Percentiles rank a stretch among this genome's conserved stretches.
These are phyloP conservation scores for Morpho helenor DNA, from an alignment of 2,888 invertebrate species.

Conservation along the genomic window DNA sequence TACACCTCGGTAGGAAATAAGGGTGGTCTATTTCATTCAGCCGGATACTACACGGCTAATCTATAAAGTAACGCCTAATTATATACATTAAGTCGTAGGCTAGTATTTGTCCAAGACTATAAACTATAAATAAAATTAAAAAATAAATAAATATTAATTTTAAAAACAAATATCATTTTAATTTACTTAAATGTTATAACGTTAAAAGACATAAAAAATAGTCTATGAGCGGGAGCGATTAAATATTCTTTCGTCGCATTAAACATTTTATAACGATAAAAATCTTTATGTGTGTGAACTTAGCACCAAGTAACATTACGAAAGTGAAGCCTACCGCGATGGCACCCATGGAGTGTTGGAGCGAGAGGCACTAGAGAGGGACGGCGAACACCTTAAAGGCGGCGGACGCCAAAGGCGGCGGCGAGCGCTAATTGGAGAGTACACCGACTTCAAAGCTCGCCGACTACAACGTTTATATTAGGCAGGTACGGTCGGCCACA, in stretches of 20 bases:
- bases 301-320: constrained; percentile 17
- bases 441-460: constrained; percentile 68
- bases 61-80: no score
- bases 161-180: no score
- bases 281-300: constrained; percentile 26
- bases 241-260: constrained; percentile 21
- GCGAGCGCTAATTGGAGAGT: constrained; percentile 74
- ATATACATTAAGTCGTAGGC: no score
- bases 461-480: constrained; percentile 74
- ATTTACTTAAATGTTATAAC: no score
- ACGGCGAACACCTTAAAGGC: constrained; percentile 56
- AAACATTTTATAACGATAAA: constrained; percentile 20
- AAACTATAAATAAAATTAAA: constrained; percentile 1
- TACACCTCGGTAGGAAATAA: no score
- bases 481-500: constrained; percentile 47
- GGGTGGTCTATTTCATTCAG: no score
- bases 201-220: constrained; percentile 6
- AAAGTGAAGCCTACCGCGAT: constrained; percentile 22
- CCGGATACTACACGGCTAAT: no score
- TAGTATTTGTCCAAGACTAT: background rate
- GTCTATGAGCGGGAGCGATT: constrained; percentile 19
- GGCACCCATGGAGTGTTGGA: constrained; percentile 25
- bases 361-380: constrained; percentile 31
- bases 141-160: background rate
- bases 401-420: constrained; percentile 75